A percentile compares a stretch with the other conserved stretches of the same genome.
Conservation (phyloP, 2,113 vertebrate species). For the Xiphophorus maculatus region DNA sequence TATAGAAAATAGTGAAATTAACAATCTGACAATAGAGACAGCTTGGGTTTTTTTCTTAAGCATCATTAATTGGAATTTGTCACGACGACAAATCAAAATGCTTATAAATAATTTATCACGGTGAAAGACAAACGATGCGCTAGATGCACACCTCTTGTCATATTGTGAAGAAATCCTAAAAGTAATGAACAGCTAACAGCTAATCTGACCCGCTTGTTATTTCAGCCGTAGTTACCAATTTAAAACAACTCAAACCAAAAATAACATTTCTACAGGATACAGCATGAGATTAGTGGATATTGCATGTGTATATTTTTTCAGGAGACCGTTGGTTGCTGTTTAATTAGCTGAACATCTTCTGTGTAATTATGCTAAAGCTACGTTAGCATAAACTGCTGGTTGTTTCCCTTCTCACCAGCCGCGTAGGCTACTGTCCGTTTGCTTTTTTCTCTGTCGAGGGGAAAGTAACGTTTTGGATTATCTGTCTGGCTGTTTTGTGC, state of each 20-base stretch:
- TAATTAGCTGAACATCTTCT: too few species aligned
- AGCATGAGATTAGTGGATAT: neutral
- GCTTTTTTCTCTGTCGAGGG: too few species aligned
- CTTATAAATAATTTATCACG: too few species aligned
- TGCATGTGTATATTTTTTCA: neutral
- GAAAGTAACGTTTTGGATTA: too few species aligned
- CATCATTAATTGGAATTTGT: too few species aligned
- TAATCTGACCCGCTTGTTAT: neutral
- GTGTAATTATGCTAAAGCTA: neutral
- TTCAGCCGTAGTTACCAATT: neutral
- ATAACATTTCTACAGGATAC: neutral
- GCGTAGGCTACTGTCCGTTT: neutral
- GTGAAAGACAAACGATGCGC: too few species aligned
- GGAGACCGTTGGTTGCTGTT: neutral
- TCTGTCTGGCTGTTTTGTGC: too few species aligned
- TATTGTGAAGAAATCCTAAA: neutral
- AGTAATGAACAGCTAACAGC: neutral
- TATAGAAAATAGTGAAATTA: too few species aligned
- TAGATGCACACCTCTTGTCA: too few species aligned
- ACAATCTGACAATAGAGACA: too few species aligned
- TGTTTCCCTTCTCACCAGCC: neutral
- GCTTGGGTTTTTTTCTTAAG: too few species aligned
- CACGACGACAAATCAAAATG: too few species aligned
- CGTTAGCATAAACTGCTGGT: neutral
- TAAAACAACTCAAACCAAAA: neutral